Base-by-base conservation (phyloP, 1,140 invertebrate species). In the Alviniconcha marisindica region DNA sequence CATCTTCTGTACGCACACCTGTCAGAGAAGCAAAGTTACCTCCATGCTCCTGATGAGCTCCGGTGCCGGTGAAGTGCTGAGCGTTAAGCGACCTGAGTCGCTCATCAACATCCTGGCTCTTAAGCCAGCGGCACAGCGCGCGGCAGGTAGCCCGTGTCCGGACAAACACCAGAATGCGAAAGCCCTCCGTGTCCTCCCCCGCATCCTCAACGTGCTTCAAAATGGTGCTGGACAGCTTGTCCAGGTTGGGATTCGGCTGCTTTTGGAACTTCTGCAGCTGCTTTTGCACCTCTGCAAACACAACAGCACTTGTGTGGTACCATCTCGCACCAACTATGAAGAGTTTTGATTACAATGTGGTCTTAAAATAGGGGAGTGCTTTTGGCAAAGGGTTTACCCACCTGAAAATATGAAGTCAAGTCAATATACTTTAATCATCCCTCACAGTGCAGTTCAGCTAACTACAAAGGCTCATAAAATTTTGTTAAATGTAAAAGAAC, bases 111-210 rank as follows among this genome's bases (percentile, higher is more conserved):
- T 73, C 71, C 63, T 31, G 54, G n/a, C 63, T 66, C 24, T 80
- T 86, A 0, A 86, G 63, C 87, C 87, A 87, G 21, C 81, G 77
- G 14, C 38, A 40, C n/a, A 87, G 48, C 73, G 87, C 85, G 12
- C 83, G 31, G n/a, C 80, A 79, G 33, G 83, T 81, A 24, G 83
- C 85, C 36, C 83, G 73, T 24, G 87, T 87, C 21, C 74, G 63
- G 14, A 87, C 87, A 82, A 87, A 87, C 24, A 87, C 81, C 42
- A 87, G 86, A 33, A 81, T 81, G 18, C 84, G 66, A 48, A 83
- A 82, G 1, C 84, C 73, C 0, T 40, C 38, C 1, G 10, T 18
- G 60, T 42, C 40, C 12, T 63, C 60, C 15, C 82, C 81, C 31
- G 81, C 86, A 28, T 74, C 40, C 15, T 76, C 28, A 7, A 84